Conservation (phyloP, 2,113 vertebrate species). For the Pelecanus crispus region DNA sequence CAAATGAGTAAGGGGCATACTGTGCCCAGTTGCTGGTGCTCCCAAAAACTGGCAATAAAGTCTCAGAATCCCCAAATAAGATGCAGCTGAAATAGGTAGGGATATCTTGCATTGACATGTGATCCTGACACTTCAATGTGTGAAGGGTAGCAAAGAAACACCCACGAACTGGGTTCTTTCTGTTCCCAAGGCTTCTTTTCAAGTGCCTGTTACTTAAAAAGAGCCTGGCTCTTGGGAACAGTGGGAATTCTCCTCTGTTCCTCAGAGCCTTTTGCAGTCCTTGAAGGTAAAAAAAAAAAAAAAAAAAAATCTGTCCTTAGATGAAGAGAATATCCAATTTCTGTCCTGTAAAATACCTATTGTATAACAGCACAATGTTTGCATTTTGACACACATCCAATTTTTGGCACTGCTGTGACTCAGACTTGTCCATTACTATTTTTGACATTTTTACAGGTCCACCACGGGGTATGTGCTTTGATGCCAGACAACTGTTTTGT, state of each 20-base stretch:
- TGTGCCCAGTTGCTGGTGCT: neutral
- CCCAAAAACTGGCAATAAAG: neutral
- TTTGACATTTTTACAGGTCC: neutral
- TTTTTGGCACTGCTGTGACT: neutral
- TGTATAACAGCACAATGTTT: neutral
- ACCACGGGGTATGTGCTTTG: neutral
- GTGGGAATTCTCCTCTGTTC: conserved; percentile 17
- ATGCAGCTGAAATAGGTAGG: neutral
- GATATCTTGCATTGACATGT: neutral
- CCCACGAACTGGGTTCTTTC: neutral
- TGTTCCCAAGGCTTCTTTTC: neutral
- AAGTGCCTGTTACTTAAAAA: neutral
- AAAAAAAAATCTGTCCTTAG: neutral
- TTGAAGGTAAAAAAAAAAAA: neutral
- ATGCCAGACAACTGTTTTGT: neutral
- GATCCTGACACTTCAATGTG: neutral
- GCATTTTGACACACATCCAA: neutral
- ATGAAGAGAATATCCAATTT: neutral
- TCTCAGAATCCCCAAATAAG: neutral
- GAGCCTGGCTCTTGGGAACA: neutral
- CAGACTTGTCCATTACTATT: neutral
- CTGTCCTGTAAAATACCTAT: neutral
- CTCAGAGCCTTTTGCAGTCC: neutral
- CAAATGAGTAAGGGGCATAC: neutral
- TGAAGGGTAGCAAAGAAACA: neutral